Percentiles rank a stretch among this genome's conserved stretches.
Conservation (phyloP, 2,113 vertebrate genomes). For the Erpornis zantholeuca region DNA sequence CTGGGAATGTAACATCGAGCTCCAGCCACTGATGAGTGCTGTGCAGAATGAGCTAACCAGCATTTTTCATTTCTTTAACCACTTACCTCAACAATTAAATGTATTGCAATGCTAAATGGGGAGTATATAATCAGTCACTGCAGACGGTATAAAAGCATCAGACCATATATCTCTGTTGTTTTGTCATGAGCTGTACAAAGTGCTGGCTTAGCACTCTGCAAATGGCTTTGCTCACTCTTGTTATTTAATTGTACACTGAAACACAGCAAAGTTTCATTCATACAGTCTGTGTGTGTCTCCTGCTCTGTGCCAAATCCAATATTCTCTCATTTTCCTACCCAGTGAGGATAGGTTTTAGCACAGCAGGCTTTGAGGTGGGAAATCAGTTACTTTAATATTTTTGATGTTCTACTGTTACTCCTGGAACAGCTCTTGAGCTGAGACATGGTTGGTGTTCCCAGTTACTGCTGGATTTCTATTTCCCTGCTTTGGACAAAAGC, state of each 20-base stretch:
- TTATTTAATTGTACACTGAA: neutral
- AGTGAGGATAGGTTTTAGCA: neutral
- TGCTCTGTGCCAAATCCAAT: neutral
- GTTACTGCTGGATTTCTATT: neutral
- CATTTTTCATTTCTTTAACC: conserved; percentile 49
- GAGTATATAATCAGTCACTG: conserved; percentile 3
- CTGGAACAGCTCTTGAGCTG: neutral
- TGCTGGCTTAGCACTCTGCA: neutral
- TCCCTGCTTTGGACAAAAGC: neutral
- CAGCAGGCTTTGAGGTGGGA: neutral
- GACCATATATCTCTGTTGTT: conserved; percentile 9
- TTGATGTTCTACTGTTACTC: neutral
- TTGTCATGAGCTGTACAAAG: conserved; percentile 3
- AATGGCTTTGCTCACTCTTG: neutral
- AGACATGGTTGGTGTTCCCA: neutral
- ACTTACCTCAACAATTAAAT: conserved; percentile 44
- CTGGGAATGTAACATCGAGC: neutral
- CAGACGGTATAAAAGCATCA: neutral
- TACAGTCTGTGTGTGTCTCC: neutral
- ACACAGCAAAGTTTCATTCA: neutral
- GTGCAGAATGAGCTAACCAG: neutral
- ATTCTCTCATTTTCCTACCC: neutral
- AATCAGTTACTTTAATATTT: neutral
- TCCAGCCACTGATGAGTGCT: neutral
- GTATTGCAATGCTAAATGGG: neutral